Conservation (phyloP, 2,888 invertebrate species). For the Idaea straminata region DNA sequence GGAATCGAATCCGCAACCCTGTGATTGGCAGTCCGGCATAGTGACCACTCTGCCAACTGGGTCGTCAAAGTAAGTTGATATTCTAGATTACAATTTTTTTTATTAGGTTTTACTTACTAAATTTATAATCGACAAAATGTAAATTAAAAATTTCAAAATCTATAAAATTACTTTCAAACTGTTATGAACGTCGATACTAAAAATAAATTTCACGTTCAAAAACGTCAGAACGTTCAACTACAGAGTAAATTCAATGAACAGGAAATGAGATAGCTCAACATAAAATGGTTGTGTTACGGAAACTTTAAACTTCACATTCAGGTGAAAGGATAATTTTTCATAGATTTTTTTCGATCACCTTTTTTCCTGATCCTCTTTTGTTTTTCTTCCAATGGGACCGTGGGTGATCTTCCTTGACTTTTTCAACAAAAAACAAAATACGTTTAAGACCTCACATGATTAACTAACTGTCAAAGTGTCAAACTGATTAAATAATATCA, state of each 20-base stretch:
- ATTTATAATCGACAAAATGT: no score
- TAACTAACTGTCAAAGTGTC: not conserved
- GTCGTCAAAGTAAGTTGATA: no score
- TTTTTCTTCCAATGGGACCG: no score
- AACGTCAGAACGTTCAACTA: not conserved
- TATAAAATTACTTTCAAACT: not conserved
- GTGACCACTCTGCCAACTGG: no score
- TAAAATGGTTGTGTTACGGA: not conserved
- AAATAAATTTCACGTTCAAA: not conserved
- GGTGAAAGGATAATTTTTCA: not conserved
- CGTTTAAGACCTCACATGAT: not conserved
- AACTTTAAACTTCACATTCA: not conserved
- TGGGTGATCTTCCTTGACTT: no score
- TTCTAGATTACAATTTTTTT: no score
- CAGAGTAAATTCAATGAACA: not conserved
- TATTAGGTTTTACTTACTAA: no score
- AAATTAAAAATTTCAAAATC: no score
- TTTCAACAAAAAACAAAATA: no score
- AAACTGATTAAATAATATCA: not conserved
- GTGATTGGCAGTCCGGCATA: no score
- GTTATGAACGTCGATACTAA: not conserved
- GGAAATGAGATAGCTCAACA: not conserved
- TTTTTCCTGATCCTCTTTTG: not conserved
- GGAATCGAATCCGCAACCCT: no score
- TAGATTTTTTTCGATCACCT: not conserved